Evolutionary conservation across 2,113 vertebrate genomes (phyloP).

Genomic region (Paraplagusia blochii): DNA sequence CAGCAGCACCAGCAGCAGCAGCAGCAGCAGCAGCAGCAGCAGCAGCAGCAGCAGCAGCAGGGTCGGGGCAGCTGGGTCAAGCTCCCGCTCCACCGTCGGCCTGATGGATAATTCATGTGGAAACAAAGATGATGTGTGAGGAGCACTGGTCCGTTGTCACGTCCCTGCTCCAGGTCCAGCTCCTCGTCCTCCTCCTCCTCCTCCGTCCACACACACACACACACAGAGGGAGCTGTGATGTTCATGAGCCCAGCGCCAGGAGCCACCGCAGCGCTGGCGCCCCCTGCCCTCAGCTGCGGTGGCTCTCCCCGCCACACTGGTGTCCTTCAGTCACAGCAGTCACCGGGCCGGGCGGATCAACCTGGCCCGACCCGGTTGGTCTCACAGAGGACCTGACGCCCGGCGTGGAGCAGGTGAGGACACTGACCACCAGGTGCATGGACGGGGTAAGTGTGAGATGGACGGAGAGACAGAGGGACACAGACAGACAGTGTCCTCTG

Average conservation of each 20-base stretch:
- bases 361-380: no score
- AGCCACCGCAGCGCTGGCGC: conserved; percentile 49
- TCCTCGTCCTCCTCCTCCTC: conserved; percentile 14
- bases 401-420: conserved; percentile 6
- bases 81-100: conserved; percentile 66
- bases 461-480: conserved; percentile 1
- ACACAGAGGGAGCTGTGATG: conserved; percentile 30
- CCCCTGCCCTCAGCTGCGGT: no score
- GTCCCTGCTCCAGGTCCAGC: conserved; percentile 49
- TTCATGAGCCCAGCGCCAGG: conserved; percentile 6
- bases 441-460: conserved; percentile 22
- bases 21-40: no score
- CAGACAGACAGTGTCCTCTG: conserved; percentile 39
- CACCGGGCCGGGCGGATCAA: conserved; percentile 5
- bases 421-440: conserved; percentile 2
- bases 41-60: no score
- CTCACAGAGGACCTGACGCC: conserved; percentile 19
- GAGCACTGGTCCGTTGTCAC: conserved; percentile 49
- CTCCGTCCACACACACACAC: conserved; percentile 1
- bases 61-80: conserved; percentile 64
- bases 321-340: conserved; percentile 37
- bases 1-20: not conserved
- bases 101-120: conserved; percentile 71
- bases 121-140: conserved; percentile 66
- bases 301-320: no score